A percentile compares a stretch with the other conserved stretches of the same genome.
phyloP scores from a whole-genome alignment of 1,140 invertebrate species.

The Chrysopa pallens region DNA sequence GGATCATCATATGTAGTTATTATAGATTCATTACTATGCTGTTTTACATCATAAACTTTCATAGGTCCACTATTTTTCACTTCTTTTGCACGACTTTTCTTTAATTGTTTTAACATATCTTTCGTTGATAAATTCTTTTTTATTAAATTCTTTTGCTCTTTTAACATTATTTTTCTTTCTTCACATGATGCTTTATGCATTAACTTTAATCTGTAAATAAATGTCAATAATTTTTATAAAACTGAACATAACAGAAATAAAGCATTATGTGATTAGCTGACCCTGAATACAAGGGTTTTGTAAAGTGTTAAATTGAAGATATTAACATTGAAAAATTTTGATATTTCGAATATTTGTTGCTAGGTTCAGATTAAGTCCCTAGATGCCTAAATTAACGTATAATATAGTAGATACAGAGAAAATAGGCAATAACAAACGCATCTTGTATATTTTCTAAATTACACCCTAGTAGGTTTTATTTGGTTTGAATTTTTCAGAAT shows the following conservation, averaged over 20 bases:
- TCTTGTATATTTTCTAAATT: no score
- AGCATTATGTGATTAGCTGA: no score
- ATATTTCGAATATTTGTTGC: background rate
- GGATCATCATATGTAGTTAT: background rate
- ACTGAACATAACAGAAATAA: no score
- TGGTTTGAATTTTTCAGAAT: no score
- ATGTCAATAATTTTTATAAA: no score
- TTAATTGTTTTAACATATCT: conserved; percentile 11
- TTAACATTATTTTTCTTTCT: conserved; percentile 15
- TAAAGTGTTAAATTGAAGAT: no score
- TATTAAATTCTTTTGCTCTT: conserved; percentile 16
- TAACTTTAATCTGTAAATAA: conserved; percentile 13
- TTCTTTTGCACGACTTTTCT: conserved; percentile 3
- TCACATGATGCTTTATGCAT: conserved; percentile 19
- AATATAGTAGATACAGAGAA: no score
- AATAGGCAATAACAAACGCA: no score
- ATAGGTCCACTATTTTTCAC: conserved; percentile 12
- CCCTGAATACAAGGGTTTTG: no score
- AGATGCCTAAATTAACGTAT: no score
- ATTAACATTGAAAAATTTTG: background rate
- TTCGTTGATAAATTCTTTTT: conserved; percentile 15
- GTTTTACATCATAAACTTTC: conserved; percentile 12
- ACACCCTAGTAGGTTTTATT: no score
- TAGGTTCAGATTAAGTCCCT: no score
- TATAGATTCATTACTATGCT: conserved; percentile 7